Evolutionary conservation across 2,888 invertebrate genomes (phyloP), one percentile per base, ranked within the genome.

Genomic region (Crematogaster levior): DNA sequence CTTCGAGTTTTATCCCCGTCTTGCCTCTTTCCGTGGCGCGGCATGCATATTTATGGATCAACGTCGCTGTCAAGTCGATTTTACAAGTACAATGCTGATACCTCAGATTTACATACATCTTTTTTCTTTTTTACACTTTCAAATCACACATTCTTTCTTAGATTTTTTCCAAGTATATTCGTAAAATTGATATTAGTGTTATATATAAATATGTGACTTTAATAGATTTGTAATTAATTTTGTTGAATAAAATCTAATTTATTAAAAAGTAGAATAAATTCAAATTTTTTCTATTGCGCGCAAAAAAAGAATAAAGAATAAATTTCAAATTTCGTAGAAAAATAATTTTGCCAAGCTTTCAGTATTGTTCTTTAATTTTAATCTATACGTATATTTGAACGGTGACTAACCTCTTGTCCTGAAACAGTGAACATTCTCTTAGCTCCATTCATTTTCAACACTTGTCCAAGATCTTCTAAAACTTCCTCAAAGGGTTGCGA

Each of bases 401-500:
- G 18, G 61, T 43, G 21, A 68, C 74, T 60, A 66, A 98, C 99
- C 97, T 98, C 98, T 95, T 98, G 98, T 48, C 98, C 98, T 48
- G 97, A 97, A 65, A 98, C 97, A 43, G 99, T 98, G 95, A 97
- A 98, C 97, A 98, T 98, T 94, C 97, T 96, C 94, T 98, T 97
- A 87, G 98, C 98, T 84, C 98, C 97, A 92, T 96, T 98, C 97
- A 98, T 98, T 95, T 98, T 98, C 86, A 99, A 95, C 65, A 98
- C 98, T 95, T 98, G 98, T 63, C 98, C 98, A 92, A 99, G 96
- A 95, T 99, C 99, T 94, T 97, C 97, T 81, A 99, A 95, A 46
- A 99, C 98, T 93, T 99, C 98, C 95, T 99, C 99, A 93, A 98
- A 99, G 0, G 98, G 98, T 93, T 99, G 98, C 43, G 98, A 97